Base-by-base conservation (phyloP, 2,797 vertebrate genomes). In the Nyctibius grandis region DNA sequence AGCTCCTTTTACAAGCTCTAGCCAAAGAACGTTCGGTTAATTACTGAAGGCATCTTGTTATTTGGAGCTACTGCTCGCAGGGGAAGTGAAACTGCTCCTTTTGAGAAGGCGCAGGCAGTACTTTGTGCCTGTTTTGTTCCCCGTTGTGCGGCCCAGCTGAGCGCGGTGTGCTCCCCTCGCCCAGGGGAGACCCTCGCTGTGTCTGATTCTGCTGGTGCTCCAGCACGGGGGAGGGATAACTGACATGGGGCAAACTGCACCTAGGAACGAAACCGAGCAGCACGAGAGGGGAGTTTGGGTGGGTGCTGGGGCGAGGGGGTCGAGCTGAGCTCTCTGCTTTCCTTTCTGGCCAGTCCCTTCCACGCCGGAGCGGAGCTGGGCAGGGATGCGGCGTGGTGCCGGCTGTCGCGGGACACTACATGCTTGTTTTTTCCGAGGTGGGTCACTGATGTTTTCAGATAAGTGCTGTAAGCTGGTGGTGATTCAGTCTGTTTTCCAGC, bases 11-110 rank as follows among this genome's bases (percentile, higher is more conserved):
- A 87, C 79, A 91, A 79, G 91, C 75, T 85, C 79, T 79, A 29
- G 69, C 63, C 91, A 88, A 96, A 93, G 95, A 93, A 90, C 85
- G 69, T 91, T 95, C 92, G 78, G 59, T 79, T 93, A 89, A 96
- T 96, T 95, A 96, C 81, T 85, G 79, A 84, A 36, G 72, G 73
- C 76, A 74, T 91, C 92, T 56, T 60, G 65, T 74, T 92, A 76
- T 65, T 91, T 91, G 75, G 56, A 93, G 60, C 64, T 53, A 25
- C 81, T 87, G 75, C 87, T 72, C 95, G 91, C 36, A 77, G 68
- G 79, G 75, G 89, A 84, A 93, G 36, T 14, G 85, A 77, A 85
- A 38, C 64, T 10, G 28, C 81, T 85, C n/a, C 53, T 93, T 76
- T 93, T 47, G 29, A 74, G 53, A 88, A 70, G 78, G 68, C 6